Base-by-base conservation (phyloP, 2,888 invertebrate species). In the Temnothorax unifasciatus region DNA sequence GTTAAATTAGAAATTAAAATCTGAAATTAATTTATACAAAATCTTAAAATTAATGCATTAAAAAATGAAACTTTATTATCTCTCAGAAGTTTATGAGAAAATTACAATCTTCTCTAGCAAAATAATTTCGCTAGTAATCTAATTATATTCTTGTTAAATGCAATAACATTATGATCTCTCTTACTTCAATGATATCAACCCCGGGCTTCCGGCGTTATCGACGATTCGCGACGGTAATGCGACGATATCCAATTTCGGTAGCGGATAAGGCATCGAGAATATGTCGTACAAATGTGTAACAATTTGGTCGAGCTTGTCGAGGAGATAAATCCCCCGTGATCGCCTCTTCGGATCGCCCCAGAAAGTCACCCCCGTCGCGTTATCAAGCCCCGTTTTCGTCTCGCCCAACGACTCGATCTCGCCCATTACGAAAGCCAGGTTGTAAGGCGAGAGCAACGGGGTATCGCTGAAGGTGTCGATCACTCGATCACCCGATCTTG, bases 391-490 rank as follows among this genome's bases (percentile, higher is more conserved):
- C 18, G 11, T 68, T 38, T 76, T 76, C 29, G 34, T 86, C 25
- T 59, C 63, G 4, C 25, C 82, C 15, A 68, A 54, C 21, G 44
- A 41, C n/a, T 85, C 87, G 8, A 90, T 38, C 50, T 88, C 85
- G 0, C 94, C 93, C 44, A 93, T 92, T 13, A 92, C 83, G 63
- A 95, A 92, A 0, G 96, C 96, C 25, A 96, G 95, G 84, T 96
- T 95, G 90, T 96, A 96, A 0, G 96, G 96, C 63, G 96, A 96
- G 95, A 97, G 96, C 38, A 93, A 94, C 0, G 89, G 91, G 0
- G 94, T 93, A 50, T 92, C 92, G 4, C 90, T 85, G 82, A 94
- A 94, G 15, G 59, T 89, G 68, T 93, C 92, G 50, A 88, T 38
- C 4, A 88, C 9, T 76, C 86, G 84, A 44, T 88, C 83, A 50